Percentiles rank a stretch among this genome's conserved stretches.
Conservation (phyloP, 2,888 invertebrate species). For the Merodon equestris region DNA sequence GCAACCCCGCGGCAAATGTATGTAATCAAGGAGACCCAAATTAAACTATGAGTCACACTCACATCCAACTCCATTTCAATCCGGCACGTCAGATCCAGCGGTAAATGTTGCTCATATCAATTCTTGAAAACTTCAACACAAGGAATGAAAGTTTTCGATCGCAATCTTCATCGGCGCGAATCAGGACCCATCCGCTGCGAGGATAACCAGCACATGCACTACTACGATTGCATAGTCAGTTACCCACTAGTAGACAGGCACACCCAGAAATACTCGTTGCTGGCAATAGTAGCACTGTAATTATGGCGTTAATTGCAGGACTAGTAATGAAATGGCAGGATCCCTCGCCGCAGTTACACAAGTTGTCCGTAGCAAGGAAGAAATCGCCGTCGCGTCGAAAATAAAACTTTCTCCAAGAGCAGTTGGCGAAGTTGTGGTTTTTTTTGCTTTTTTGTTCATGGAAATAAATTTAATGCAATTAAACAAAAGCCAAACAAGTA, state of each 20-base stretch:
- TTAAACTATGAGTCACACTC: no score
- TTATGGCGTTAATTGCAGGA: slow-evolving; percentile 50
- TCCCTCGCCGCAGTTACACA: not conserved
- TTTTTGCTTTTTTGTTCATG: slow-evolving; percentile 5
- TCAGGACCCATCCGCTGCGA: no score
- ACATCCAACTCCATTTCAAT: no score
- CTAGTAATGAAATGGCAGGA: slow-evolving; percentile 10
- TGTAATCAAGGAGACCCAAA: no score
- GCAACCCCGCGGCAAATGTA: no score
- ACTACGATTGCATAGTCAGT: slow-evolving; percentile 32
- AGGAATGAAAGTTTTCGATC: no score
- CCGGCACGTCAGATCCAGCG: no score
- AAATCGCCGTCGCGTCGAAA: slow-evolving; percentile 11
- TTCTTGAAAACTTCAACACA: no score
- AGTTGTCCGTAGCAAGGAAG: not conserved
- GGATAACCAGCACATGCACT: not conserved
- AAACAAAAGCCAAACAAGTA: slow-evolving; percentile 58
- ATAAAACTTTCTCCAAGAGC: slow-evolving; percentile 36
- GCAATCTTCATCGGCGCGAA: no score
- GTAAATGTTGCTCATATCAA: no score
- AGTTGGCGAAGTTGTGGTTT: slow-evolving; percentile 9
- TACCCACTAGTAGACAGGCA: slow-evolving; percentile 13
- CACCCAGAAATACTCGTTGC: slow-evolving; percentile 7
- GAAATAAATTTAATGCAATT: slow-evolving; percentile 58
- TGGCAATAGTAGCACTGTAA: slow-evolving; percentile 36